phyloP scores from a whole-genome alignment of 2,113 vertebrate genomes.

The Pseudopodoces humilis region DNA sequence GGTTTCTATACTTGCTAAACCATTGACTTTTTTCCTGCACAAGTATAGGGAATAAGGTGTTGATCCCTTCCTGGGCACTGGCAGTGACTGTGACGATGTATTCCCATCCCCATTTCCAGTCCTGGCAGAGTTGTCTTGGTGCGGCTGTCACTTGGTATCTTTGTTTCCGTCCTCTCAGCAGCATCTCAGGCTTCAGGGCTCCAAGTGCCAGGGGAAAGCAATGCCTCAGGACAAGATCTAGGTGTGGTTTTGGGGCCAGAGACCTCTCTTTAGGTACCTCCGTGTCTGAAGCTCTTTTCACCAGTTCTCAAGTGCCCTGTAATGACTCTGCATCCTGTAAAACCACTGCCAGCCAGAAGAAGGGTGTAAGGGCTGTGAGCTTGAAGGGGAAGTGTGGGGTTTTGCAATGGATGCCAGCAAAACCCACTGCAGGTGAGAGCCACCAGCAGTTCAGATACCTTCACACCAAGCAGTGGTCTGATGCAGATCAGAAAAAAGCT shows the following conservation, averaged over 20 bases:
- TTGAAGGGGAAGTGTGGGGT: neutral
- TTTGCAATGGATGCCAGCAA: neutral
- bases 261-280: neutral
- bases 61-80: neutral
- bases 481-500: neutral
- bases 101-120: neutral
- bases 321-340: neutral
- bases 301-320: neutral
- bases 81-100: neutral
- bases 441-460: neutral
- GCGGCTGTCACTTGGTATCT: neutral
- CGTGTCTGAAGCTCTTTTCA: neutral
- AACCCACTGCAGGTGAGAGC: neutral
- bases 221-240: neutral
- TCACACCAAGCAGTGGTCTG: neutral
- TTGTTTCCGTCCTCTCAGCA: neutral
- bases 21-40: neutral
- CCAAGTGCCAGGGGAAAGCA: neutral
- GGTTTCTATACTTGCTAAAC: neutral
- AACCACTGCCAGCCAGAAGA: neutral
- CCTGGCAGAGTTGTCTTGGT: neutral
- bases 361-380: neutral
- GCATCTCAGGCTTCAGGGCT: neutral
- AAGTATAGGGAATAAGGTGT: neutral
- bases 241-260: neutral